These are phyloP conservation scores for Oopsacas minuta DNA, from an alignment of 37 sponge, comb jelly and placozoan genomes.

Conservation along the genomic window DNA sequence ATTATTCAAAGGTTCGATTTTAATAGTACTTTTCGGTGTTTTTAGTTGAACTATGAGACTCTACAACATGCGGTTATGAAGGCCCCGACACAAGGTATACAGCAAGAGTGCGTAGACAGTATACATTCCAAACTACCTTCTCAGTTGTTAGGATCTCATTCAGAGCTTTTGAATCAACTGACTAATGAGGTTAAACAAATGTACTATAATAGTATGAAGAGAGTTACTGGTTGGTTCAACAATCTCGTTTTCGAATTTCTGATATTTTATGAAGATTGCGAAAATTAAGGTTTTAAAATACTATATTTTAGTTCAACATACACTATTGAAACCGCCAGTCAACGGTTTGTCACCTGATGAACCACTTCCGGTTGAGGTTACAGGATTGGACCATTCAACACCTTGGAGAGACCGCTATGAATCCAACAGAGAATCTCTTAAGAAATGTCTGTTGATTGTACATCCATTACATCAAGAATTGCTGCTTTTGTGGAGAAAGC, in stretches of 20 bases:
- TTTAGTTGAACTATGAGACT: slow-evolving; percentile 1
- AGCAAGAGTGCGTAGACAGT: background rate
- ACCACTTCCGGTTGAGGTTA: slow-evolving; percentile 38
- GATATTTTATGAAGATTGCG: no score
- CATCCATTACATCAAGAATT: slow-evolving; percentile 68
- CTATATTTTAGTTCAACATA: slow-evolving; percentile 51
- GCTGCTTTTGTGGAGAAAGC: slow-evolving; percentile 55
- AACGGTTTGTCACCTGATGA: slow-evolving; percentile 44
- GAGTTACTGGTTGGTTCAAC: background rate
- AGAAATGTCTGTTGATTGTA: slow-evolving; percentile 34
- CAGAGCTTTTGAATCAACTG: background rate
- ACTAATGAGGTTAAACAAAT: background rate
- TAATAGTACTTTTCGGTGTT: no score
- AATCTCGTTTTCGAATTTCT: no score
- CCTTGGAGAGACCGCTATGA: slow-evolving; percentile 70
- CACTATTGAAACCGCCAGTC: slow-evolving; percentile 53
- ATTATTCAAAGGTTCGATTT: no score
- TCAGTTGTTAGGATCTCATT: background rate
- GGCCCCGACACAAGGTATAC: background rate
- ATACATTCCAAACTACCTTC: background rate
- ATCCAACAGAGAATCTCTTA: slow-evolving; percentile 30
- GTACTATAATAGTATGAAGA: slow-evolving; percentile 6
- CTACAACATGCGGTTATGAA: background rate
- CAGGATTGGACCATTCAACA: slow-evolving; percentile 82
- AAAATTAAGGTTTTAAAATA: no score